phyloP scores from a whole-genome alignment of 2,113 vertebrate genomes.

The Uria lomvia region DNA sequence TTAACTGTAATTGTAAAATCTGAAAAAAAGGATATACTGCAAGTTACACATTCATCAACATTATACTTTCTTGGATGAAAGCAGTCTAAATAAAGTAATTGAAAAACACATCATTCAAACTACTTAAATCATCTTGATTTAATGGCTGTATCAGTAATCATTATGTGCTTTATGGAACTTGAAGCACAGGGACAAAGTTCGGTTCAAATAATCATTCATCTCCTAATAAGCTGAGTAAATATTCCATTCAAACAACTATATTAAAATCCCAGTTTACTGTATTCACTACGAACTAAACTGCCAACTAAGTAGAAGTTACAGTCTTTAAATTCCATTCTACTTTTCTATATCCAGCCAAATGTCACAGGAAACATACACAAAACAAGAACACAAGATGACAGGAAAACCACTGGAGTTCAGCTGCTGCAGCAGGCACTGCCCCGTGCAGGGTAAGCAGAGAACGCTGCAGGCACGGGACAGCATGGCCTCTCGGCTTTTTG shows the following conservation, averaged over 20 bases:
- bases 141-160: not conserved
- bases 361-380: not conserved
- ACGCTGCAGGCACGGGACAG: not conserved
- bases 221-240: not conserved
- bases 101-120: not conserved
- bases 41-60: not conserved
- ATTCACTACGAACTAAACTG: not conserved
- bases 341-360: fast-evolving
- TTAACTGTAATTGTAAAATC: not conserved
- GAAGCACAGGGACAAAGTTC: not conserved
- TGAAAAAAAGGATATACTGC: not conserved
- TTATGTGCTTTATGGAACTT: not conserved
- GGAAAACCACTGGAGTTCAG: fast-evolving
- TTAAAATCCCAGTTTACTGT: not conserved
- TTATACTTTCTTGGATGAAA: not conserved
- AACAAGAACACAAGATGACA: not conserved
- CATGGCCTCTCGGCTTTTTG: fast-evolving
- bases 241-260: not conserved
- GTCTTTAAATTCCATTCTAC: fast-evolving
- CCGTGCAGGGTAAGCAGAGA: fast-evolving
- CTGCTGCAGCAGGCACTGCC: not conserved
- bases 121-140: not conserved
- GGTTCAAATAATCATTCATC: not conserved
- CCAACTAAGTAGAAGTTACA: not conserved
- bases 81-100: not conserved